Base-by-base conservation (phyloP, 2,797 vertebrate species). In the Balearica regulorum region DNA sequence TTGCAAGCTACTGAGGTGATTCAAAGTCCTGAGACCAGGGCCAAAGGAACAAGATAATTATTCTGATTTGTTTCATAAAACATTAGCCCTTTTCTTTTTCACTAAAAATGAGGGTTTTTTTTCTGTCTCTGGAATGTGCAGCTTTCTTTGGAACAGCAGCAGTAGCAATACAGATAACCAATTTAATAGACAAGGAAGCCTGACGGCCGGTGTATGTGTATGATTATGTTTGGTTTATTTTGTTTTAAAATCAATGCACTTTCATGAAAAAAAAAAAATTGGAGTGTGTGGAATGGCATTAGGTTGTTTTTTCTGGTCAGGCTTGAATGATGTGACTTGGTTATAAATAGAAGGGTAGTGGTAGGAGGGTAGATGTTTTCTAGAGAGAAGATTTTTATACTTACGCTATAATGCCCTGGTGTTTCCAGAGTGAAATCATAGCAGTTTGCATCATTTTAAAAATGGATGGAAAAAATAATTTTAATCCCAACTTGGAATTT, bases 51-150 rank as follows among this genome's bases (percentile, higher is more conserved):
- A 75, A 95, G 79, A 89, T 28, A 90, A 57, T 97, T 92, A 76
- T 61, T 90, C 29, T 44, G 66, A 89, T 96, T 95, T 85, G 48
- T 89, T 92, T 90, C 39, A 80, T 83, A 64, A 24, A 90, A 53
- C 17, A 43, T 14, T 28, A 3, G 1, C 35, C 12, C 3, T 53
- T 83, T 84, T 70, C 3, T 53, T 83, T 83, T 70, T 81, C 16
- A 31, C 7, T 79, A 13, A 69, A 92, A 92, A 58, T 64, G 22
- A 88, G 49, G 9, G 4, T n/a, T 1, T 33, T 29, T 85, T 87
- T 61, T 66, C 41, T 95, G 7, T 84, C 91, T 71, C 16, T 24
- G 22, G 61, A 43, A 41, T 22, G 49, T 35, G 54, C 26, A 58
- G 2, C 7, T 49, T 62, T 2, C 54, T 49, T 69, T 58, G n/a